Conservation (phyloP, 2,888 invertebrate species). For the Pherbina coryleti region DNA sequence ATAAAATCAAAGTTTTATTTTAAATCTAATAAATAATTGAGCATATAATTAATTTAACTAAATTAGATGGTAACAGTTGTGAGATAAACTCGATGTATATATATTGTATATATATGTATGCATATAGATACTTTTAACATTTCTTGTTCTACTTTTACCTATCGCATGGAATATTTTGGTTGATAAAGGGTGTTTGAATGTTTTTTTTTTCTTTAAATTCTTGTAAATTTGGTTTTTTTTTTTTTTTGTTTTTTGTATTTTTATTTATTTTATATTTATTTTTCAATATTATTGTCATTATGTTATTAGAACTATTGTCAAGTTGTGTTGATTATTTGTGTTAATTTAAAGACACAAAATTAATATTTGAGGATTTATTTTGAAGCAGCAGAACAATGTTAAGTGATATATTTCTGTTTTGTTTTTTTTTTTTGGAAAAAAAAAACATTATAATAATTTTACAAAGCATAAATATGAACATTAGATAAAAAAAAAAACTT, state of each 20-base stretch:
- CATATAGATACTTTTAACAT: background rate
- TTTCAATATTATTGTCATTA: background rate
- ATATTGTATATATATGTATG: background rate
- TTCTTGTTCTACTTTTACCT: background rate
- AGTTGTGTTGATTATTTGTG: no score
- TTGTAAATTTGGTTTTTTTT: no score
- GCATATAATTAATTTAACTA: slow-evolving; percentile 1
- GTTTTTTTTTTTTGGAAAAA: no score
- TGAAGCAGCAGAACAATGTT: no score
- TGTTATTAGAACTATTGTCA: background rate
- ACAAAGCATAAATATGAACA: no score
- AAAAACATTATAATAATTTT: no score
- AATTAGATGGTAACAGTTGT: background rate
- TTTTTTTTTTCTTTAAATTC: no score
- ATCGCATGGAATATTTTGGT: slow-evolving; percentile 4
- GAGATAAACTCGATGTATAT: background rate
- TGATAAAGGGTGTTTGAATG: background rate
- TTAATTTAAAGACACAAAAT: no score
- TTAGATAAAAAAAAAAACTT: no score
- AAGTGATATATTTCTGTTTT: no score
- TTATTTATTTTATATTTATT: slow-evolving; percentile 1
- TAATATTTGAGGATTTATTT: no score
- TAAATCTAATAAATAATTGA: background rate
- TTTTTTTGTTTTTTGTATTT: no score
- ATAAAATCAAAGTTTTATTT: background rate